These are phyloP conservation scores for Euclidia mi DNA, from an alignment of 2,888 invertebrate species.

Conservation along the genomic window DNA sequence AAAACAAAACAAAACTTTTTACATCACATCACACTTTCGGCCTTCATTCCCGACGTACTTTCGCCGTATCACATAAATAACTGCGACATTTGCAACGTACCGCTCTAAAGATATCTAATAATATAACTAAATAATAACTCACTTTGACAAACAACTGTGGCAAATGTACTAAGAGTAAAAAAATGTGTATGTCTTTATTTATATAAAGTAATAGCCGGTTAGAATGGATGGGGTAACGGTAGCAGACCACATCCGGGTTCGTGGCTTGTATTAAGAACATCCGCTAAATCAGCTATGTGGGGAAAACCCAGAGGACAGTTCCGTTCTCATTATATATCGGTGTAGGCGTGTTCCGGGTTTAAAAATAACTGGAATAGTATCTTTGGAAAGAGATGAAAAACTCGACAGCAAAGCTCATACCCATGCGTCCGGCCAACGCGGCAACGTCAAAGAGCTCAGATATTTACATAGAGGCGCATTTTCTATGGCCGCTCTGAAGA, in stretches of 20 bases:
- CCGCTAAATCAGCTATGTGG: slow-evolving; percentile 51
- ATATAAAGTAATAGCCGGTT: slow-evolving; percentile 61
- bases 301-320: slow-evolving; percentile 29
- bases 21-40: no score
- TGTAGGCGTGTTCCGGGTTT: slow-evolving; percentile 6
- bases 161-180: slow-evolving; percentile 38
- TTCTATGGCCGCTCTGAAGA: no score
- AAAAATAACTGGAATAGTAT: not conserved
- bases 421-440: no score
- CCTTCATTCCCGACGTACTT: no score
- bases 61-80: no score
- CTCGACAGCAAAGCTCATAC: no score
- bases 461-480: no score
- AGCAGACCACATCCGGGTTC: slow-evolving; percentile 72
- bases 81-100: no score
- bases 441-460: no score
- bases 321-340: slow-evolving; percentile 19
- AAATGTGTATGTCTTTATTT: slow-evolving; percentile 53
- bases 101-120: no score
- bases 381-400: no score
- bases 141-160: slow-evolving; percentile 30
- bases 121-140: slow-evolving; percentile 29
- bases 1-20: no score
- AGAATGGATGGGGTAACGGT: slow-evolving; percentile 68
- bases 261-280: slow-evolving; percentile 63